Evolutionary conservation across 2,888 invertebrate genomes (phyloP).

Genomic region (Hedychridium roseum): DNA sequence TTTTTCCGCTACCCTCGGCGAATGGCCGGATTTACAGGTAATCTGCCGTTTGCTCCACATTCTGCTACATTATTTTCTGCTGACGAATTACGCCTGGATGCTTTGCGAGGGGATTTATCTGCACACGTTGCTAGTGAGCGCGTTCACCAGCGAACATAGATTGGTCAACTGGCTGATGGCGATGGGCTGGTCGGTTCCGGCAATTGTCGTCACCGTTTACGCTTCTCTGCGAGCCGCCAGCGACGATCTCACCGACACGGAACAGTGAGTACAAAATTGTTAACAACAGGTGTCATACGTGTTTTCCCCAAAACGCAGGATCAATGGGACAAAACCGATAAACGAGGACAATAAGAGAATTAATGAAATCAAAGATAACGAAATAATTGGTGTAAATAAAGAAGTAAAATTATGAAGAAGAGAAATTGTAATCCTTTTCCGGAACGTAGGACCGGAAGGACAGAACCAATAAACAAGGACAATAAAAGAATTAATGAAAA

Average conservation of each 20-base stretch:
- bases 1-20: too few relatives aligned
- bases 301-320: too few relatives aligned
- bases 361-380: too few relatives aligned
- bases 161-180: slow-evolving; percentile 83
- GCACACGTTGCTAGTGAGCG: slow-evolving; percentile 90
- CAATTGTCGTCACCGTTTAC: slow-evolving; percentile 73
- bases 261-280: slow-evolving; percentile 72
- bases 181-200: slow-evolving; percentile 86
- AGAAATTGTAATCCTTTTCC: too few relatives aligned
- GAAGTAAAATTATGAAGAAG: too few relatives aligned
- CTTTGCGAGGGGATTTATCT: slow-evolving; percentile 93
- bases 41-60: slow-evolving; percentile 86
- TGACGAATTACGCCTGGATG: slow-evolving; percentile 97
- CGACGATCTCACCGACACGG: slow-evolving; percentile 65
- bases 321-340: too few relatives aligned
- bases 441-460: too few relatives aligned
- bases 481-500: too few relatives aligned
- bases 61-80: slow-evolving; percentile 84
- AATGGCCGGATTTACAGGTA: slow-evolving; percentile 71
- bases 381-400: too few relatives aligned
- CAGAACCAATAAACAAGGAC: too few relatives aligned
- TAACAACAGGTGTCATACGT: too few relatives aligned
- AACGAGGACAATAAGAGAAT: too few relatives aligned
- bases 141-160: slow-evolving; percentile 88
- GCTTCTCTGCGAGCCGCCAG: slow-evolving; percentile 71